These are phyloP conservation scores for Aspiorhynchus laticeps DNA, from an alignment of 2,113 vertebrate genomes.

Conservation along the genomic window DNA sequence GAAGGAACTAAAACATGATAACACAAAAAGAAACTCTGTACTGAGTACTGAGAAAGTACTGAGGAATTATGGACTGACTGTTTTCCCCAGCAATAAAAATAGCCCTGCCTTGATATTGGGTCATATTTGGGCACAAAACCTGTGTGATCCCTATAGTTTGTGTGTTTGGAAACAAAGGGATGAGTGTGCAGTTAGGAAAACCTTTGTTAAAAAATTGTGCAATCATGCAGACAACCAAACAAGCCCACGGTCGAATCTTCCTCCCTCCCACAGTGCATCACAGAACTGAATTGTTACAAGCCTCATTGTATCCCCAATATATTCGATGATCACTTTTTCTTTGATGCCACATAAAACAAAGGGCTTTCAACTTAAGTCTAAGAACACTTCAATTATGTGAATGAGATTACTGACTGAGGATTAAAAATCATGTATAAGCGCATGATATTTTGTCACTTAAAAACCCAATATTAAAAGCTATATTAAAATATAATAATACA, in stretches of 20 bases:
- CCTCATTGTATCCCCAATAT: neutral
- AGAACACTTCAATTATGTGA: neutral
- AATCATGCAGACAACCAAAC: constrained; percentile 73
- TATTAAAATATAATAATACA: neutral
- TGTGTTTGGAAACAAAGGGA: constrained; percentile 69
- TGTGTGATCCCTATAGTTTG: constrained; percentile 62
- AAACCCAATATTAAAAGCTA: neutral
- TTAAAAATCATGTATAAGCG: neutral
- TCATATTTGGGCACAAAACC: constrained; percentile 27
- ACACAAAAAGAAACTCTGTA: neutral
- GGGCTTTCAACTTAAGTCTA: neutral
- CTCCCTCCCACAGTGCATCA: constrained; percentile 63
- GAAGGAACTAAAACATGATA: neutral
- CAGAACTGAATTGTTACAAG: constrained; percentile 46
- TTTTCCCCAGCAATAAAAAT: constrained; percentile 9
- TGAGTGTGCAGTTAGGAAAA: constrained; percentile 74
- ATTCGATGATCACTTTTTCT: constrained; percentile 25
- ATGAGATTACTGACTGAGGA: neutral
- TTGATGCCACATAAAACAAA: constrained; percentile 3
- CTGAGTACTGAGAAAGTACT: neutral
- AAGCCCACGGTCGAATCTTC: constrained; percentile 59
- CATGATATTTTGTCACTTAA: neutral
- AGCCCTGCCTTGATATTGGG: constrained; percentile 28
- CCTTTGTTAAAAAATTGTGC: constrained; percentile 76
- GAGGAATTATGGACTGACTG: neutral